A percentile compares a stretch with the other conserved stretches of the same genome.
phyloP scores from a whole-genome alignment of 2,113 vertebrate genomes.

The Ammospiza nelsoni region DNA sequence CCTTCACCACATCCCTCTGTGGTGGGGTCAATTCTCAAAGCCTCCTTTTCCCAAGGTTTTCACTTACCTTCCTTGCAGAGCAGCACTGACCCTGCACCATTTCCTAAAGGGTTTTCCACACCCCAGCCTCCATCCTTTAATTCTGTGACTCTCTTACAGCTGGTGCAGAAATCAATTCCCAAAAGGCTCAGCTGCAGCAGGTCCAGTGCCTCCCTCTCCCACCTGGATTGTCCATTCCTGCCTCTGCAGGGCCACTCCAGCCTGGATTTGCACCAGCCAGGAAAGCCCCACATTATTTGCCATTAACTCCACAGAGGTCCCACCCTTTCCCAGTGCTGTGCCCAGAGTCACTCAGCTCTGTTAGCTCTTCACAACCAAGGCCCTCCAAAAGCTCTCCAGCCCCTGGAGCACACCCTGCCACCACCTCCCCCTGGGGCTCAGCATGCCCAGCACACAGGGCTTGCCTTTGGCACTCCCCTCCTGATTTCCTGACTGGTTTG shows the following conservation, averaged over 20 bases:
- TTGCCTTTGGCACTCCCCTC: neutral
- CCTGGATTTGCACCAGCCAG: neutral
- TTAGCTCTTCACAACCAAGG: neutral
- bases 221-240: neutral
- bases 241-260: neutral
- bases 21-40: neutral
- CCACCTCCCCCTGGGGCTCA: neutral
- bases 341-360: neutral
- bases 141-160: neutral
- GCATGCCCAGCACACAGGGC: neutral
- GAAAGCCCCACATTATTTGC: neutral
- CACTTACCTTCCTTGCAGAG: neutral
- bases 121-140: neutral
- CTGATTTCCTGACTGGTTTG: constrained; percentile 2
- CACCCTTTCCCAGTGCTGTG: neutral
- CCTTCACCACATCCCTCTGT: neutral
- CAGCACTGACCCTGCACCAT: neutral
- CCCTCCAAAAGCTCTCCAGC: neutral
- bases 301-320: neutral
- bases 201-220: too few species aligned
- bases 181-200: neutral
- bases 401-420: neutral
- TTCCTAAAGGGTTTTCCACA: neutral
- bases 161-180: neutral
- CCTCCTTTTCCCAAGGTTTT: neutral